Base-by-base conservation (phyloP, 2,888 invertebrate genomes). In the Pollenia amentaria region DNA sequence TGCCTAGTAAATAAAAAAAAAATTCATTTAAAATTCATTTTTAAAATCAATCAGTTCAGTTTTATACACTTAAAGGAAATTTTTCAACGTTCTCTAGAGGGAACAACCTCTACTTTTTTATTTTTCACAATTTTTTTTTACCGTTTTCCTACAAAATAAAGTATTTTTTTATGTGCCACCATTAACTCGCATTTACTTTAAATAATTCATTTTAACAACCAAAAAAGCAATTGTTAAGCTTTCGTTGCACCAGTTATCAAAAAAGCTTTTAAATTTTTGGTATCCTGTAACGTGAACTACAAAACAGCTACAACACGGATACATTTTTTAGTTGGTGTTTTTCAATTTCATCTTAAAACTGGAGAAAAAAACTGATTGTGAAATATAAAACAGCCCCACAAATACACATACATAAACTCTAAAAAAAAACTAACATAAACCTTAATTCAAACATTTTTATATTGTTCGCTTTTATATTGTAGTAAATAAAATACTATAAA, bases 401-500 rank as follows among this genome's bases (percentile, higher is more conserved):
- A 0, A 60, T 29, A 46, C 6, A 38, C 7, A 57, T 6, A n/a
- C 29, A 29, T 29, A 29, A 0, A 29, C 4, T 29, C 4, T 29
- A 0, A 6, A n/a, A 18, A n/a, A 16, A 40, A 16, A 40, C 46
- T 12, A 8, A 11, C 40, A 40, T 12, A 38, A 12, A 48, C 70
- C 44, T 55, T 42, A 55, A 55, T 7, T 46, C 10, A 73, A 60
- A 42, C 7, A 80, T n/a, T 42, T 29, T 18, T 60, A 11, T 40
- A 6, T 29, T 42, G 18, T 67, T 64, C 42, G 55, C 76, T 80
- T 85, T 80, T 70, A 85, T 76, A 76, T 84, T 70, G 64, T 69
- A 76, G 80, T 76, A 76, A 79, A 70, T 73, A 73, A 67, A n/a
- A 70, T 64, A 72, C 62, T 46, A 84, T 76, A 80, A 80, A 85